Conservation (phyloP, 2,797 vertebrate species). For the Channallabes apus region DNA sequence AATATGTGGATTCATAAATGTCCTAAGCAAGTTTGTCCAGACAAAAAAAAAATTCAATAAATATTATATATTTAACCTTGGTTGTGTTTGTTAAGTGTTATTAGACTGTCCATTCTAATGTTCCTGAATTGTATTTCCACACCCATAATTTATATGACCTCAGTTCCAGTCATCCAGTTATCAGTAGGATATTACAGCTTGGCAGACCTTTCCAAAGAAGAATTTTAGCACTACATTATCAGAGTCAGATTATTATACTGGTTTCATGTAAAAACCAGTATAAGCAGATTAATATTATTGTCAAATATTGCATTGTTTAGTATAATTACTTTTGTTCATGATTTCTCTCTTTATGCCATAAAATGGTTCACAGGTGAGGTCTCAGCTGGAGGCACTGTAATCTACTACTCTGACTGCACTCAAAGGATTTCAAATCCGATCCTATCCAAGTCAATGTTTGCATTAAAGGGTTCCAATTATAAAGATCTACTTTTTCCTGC, state of each 20-base stretch:
- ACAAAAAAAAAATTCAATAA: not conserved
- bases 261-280: not conserved
- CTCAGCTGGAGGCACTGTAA: not conserved
- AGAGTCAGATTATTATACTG: not conserved
- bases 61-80: not conserved
- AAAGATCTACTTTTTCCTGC: not conserved
- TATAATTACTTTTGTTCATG: not conserved
- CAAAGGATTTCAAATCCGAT: not conserved
- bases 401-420: not conserved
- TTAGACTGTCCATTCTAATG: not conserved
- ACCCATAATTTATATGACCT: not conserved
- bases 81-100: not conserved
- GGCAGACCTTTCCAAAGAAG: not conserved
- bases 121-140: not conserved
- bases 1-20: not conserved
- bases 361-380: not conserved
- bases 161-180: not conserved
- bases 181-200: not conserved
- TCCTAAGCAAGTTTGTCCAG: not conserved
- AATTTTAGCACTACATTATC: not conserved
- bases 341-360: not conserved
- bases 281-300: not conserved
- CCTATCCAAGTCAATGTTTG: not conserved
- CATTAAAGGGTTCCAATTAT: not conserved
- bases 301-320: not conserved